Evolutionary conservation across 2,888 invertebrate species (phyloP), one percentile per base, ranked within the genome.

Genomic region (Orthosia gothica): DNA sequence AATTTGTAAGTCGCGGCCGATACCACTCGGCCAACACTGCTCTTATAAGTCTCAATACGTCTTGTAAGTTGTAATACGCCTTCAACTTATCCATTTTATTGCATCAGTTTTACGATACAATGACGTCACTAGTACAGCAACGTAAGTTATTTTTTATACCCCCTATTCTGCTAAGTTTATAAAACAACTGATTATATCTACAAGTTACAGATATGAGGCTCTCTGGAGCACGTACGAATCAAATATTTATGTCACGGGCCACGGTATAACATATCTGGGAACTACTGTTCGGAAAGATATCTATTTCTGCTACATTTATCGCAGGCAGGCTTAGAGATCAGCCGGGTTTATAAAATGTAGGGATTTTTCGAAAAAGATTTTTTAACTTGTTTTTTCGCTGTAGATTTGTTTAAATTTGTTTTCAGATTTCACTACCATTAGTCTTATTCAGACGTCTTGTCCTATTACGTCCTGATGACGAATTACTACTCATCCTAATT

Each of bases 181-280:
- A 66, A 49, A 58, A 15, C 18, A n/a, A 40, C 54, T 26, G 75
- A 76, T 83, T 66, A 71, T 64, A 76, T 72, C 65, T 64, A 47
- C 62, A 67, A 50, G 57, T 20, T 58, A 61, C 45, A 68, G 57
- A 73, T 75, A 73, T 73, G 62, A 67, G n/a, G 11, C 11, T 50
- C 32, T 63, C 40, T n/a, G 70, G 70, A 59, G 70, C 82, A 85
- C 85, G 85, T 84, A 66, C 74, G 65, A 79, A 84, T 87, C 63
- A 61, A 82, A 84, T 84, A 82, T 87, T 87, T 74, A 85, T 74
- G 62, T 82, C 85, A 84, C 85, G 72, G 63, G 45, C 55, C 61
- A 26, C 69, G 50, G 32, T 69, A 71, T 49, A 74, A 66, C 65
- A 71, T 71, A 52, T 20, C 64, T 70, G 62, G 66, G 54, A 86